A percentile compares a stretch with the other conserved stretches of the same genome.
Evolutionary conservation across 2,888 invertebrate species (phyloP).

Genomic region (Sturmia bella): DNA sequence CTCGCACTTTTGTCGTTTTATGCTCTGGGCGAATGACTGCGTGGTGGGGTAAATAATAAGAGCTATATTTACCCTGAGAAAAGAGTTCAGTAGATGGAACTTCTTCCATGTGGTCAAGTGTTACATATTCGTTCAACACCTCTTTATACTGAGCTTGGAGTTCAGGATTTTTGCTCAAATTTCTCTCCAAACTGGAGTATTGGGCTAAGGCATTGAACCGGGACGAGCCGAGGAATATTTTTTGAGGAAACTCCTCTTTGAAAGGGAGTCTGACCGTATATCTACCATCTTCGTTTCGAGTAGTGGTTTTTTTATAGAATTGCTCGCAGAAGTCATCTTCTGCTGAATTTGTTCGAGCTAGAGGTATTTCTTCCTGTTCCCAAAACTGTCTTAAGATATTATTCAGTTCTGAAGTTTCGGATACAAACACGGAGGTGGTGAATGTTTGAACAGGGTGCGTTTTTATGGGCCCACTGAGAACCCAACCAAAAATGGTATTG

Average conservation of each 20-base stretch:
- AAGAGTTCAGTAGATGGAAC: constrained; percentile 16
- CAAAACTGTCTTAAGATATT: constrained; percentile 27
- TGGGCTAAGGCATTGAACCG: constrained; percentile 19
- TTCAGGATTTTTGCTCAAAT: constrained; percentile 1
- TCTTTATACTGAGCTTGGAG: not conserved
- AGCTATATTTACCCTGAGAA: constrained; percentile 39
- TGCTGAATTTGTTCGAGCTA: not conserved
- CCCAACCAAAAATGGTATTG: constrained; percentile 40
- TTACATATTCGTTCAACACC: constrained; percentile 41
- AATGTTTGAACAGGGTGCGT: not conserved
- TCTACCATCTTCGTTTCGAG: constrained; percentile 18
- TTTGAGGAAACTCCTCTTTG: constrained; percentile 27
- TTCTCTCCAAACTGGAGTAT: constrained; percentile 23
- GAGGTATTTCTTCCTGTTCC: constrained; percentile 38
- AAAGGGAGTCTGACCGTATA: constrained; percentile 39
- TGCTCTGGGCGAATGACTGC: constrained; percentile 60
- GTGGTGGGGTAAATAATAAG: no score
- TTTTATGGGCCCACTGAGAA: constrained; percentile 27
- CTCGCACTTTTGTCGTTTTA: constrained; percentile 62
- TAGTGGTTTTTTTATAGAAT: constrained; percentile 23
- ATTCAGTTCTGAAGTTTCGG: not conserved
- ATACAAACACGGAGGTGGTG: not conserved
- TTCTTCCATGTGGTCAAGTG: constrained; percentile 48
- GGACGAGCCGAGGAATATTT: constrained; percentile 13
- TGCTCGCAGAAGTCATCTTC: constrained; percentile 31